Conservation (phyloP, 1,140 invertebrate genomes). For the Odontomachus brunneus region DNA sequence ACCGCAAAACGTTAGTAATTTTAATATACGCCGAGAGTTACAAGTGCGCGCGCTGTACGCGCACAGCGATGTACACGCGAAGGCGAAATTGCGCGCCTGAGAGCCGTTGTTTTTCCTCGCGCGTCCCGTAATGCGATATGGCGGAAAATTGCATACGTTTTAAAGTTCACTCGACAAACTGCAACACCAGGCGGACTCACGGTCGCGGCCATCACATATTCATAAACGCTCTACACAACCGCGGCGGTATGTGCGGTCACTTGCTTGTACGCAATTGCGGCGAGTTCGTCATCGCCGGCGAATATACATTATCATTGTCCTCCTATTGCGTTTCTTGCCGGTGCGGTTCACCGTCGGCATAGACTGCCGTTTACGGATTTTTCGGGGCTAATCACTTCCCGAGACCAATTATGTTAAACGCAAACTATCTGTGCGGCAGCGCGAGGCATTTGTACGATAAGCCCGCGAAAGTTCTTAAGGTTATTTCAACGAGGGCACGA, state of each 20-base stretch:
- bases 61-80: neutral
- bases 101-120: conserved; percentile 56
- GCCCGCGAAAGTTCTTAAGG: conserved; percentile 55
- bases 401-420: conserved; percentile 49
- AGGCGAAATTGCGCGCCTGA: conserved; percentile 46
- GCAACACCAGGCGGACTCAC: conserved; percentile 43
- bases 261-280: conserved; percentile 56
- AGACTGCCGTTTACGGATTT: conserved; percentile 26
- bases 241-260: conserved; percentile 32
- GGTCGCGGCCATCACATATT: conserved; percentile 52
- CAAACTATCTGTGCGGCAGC: conserved; percentile 33
- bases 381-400: conserved; percentile 28
- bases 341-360: conserved; percentile 2
- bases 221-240: conserved; percentile 36
- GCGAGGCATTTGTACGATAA: conserved; percentile 52
- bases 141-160: conserved; percentile 61
- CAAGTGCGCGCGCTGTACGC: conserved; percentile 7
- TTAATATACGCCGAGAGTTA: conserved; percentile 55
- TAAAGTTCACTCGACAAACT: conserved; percentile 60
- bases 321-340: conserved; percentile 44
- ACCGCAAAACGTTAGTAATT: conserved; percentile 55
- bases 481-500: conserved; percentile 49
- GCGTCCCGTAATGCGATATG: conserved; percentile 53
- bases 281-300: conserved; percentile 31
- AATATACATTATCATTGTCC: conserved; percentile 39